phyloP scores from a whole-genome alignment of 2,113 vertebrate species.

The Actinemys pallida region DNA sequence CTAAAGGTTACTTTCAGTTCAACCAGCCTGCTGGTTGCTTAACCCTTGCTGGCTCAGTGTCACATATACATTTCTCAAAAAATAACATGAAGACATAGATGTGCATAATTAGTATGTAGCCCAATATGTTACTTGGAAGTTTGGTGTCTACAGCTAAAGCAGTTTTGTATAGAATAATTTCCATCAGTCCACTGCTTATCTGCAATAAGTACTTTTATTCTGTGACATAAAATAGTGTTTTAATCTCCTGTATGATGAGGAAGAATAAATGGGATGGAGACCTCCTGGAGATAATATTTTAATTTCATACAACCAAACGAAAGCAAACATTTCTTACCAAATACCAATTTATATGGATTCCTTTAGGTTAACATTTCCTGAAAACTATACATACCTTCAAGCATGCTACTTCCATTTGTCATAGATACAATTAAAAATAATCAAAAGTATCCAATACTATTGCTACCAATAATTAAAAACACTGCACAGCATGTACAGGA shows the following conservation, averaged over 20 bases:
- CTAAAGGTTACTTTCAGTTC: too few species aligned
- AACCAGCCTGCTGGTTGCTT: too few species aligned
- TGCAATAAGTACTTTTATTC: background rate
- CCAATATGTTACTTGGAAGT: background rate
- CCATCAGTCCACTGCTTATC: background rate
- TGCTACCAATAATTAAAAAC: background rate
- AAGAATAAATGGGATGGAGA: background rate
- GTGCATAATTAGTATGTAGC: background rate
- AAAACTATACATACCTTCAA: background rate
- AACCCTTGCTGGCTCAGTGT: too few species aligned
- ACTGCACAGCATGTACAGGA: background rate
- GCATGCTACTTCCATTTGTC: background rate
- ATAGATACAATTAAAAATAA: background rate
- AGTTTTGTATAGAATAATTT: background rate
- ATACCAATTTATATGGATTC: background rate
- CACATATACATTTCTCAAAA: too few species aligned
- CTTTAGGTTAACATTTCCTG: background rate
- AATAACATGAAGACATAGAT: background rate
- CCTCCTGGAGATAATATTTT: background rate
- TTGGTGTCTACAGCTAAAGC: background rate
- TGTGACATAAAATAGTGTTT: background rate
- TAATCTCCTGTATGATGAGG: background rate
- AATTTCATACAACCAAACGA: background rate
- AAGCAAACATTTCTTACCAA: background rate
- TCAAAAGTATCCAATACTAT: background rate